These are phyloP conservation scores for Cenopis cana DNA, from an alignment of 2,888 invertebrate genomes.

Conservation along the genomic window DNA sequence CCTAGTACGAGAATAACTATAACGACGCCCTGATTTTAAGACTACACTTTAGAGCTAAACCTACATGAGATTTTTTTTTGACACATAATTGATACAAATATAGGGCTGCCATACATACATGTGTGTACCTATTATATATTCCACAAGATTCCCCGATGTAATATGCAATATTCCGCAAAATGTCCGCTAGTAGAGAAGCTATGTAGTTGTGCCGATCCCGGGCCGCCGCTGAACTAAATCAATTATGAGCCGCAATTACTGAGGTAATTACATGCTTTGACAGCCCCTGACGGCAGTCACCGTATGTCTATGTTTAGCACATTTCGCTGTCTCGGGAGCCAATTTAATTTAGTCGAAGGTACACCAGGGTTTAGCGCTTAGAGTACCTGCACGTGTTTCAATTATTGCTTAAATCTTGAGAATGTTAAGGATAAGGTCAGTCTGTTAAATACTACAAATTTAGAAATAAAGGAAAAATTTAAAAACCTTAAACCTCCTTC, in stretches of 20 bases:
- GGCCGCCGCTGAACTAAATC: conserved; percentile 56
- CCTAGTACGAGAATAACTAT: not conserved
- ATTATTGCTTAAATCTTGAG: not conserved
- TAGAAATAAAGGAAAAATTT: too few relatives aligned
- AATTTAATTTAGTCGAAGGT: conserved; percentile 52
- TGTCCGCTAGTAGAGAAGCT: conserved; percentile 10
- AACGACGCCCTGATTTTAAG: not conserved
- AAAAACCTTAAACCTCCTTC: too few relatives aligned
- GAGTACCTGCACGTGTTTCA: not conserved
- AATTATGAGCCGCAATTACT: conserved; percentile 63
- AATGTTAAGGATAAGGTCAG: not conserved
- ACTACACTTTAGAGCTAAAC: not conserved
- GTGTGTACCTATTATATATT: not conserved
- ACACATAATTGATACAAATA: not conserved
- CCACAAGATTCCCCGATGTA: not conserved
- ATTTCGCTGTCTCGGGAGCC: conserved; percentile 52
- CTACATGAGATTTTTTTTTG: not conserved
- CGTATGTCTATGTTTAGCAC: conserved; percentile 51
- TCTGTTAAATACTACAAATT: too few relatives aligned
- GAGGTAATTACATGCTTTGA: conserved; percentile 65
- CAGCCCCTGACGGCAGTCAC: conserved; percentile 56
- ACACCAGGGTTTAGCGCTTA: not conserved
- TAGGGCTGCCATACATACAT: not conserved
- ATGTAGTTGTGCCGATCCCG: conserved; percentile 52
- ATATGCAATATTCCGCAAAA: conserved; percentile 1